These are phyloP conservation scores for Mohoua ochrocephala DNA, from an alignment of 2,113 vertebrate genomes.

Conservation along the genomic window DNA sequence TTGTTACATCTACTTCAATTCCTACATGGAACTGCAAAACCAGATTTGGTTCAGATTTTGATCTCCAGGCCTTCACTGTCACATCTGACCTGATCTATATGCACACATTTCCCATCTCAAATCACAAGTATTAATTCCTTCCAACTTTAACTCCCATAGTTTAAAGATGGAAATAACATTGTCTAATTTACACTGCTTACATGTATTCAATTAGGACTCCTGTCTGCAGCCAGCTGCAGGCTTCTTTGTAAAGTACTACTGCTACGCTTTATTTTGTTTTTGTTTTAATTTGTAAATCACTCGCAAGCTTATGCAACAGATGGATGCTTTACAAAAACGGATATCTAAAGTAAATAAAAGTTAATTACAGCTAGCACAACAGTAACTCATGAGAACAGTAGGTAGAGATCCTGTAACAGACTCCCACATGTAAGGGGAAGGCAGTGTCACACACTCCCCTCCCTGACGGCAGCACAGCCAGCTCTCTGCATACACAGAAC, in stretches of 20 bases:
- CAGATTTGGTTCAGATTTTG: not conserved
- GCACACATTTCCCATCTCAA: not conserved
- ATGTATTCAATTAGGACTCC: not conserved
- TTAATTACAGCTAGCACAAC: not conserved
- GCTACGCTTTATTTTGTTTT: not conserved
- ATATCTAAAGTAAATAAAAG: constrained; percentile 16
- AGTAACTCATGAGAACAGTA: not conserved
- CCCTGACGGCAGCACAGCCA: accelerated
- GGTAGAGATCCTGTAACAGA: not conserved
- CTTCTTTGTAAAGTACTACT: not conserved
- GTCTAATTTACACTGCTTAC: not conserved
- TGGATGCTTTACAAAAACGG: not conserved
- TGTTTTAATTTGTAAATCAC: constrained; percentile 33
- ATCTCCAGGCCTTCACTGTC: not conserved
- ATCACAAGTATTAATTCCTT: not conserved
- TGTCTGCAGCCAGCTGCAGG: not conserved
- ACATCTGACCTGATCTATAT: not conserved
- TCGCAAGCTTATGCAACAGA: not conserved
- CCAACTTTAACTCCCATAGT: not conserved
- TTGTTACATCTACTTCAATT: not conserved
- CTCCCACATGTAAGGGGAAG: accelerated
- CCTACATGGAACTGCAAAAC: not conserved
- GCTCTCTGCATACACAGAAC: not conserved
- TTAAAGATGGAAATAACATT: not conserved
- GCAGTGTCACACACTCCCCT: not conserved